Percentiles rank a stretch among this genome's conserved stretches.
Conservation (phyloP, 1,140 invertebrate species). For the Vanessa tameamea region DNA sequence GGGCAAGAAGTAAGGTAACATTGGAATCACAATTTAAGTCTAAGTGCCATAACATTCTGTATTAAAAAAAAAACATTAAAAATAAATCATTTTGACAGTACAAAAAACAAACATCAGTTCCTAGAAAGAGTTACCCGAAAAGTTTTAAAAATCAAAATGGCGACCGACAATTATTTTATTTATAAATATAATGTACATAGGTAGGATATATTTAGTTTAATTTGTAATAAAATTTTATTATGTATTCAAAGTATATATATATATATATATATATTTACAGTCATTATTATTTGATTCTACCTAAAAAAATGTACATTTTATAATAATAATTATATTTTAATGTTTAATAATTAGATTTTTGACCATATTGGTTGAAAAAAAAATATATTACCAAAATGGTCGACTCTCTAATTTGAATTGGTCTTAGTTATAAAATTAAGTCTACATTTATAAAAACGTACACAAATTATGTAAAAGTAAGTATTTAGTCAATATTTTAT, state of each 20-base stretch:
- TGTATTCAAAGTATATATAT: constrained; percentile 32
- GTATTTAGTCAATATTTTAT: constrained; percentile 65
- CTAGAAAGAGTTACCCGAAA: constrained; percentile 46
- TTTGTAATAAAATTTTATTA: constrained; percentile 27
- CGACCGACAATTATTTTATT: constrained; percentile 43
- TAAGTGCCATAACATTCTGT: constrained; percentile 58
- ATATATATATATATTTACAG: constrained; percentile 35
- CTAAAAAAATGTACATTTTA: constrained; percentile 24
- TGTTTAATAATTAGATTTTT: constrained; percentile 64
- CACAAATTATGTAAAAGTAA: constrained; percentile 57
- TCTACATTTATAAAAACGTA: constrained; percentile 47
- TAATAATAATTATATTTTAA: constrained; percentile 35
- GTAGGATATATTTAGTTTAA: constrained; percentile 47
- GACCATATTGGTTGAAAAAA: constrained; percentile 58
- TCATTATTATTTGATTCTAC: constrained; percentile 35
- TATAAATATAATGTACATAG: constrained; percentile 60
- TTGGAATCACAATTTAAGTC: constrained; percentile 27
- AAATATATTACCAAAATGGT: constrained; percentile 54
- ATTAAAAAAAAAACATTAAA: constrained; percentile 15
- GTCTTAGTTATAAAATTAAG: constrained; percentile 56
- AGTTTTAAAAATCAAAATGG: constrained; percentile 27
- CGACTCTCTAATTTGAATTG: constrained; percentile 70
- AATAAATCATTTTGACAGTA: constrained; percentile 34
- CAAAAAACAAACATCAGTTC: constrained; percentile 48
- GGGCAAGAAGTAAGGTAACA: constrained; percentile 54